phyloP scores from a whole-genome alignment of 1,140 invertebrate genomes.

The Musca vetustissima region DNA sequence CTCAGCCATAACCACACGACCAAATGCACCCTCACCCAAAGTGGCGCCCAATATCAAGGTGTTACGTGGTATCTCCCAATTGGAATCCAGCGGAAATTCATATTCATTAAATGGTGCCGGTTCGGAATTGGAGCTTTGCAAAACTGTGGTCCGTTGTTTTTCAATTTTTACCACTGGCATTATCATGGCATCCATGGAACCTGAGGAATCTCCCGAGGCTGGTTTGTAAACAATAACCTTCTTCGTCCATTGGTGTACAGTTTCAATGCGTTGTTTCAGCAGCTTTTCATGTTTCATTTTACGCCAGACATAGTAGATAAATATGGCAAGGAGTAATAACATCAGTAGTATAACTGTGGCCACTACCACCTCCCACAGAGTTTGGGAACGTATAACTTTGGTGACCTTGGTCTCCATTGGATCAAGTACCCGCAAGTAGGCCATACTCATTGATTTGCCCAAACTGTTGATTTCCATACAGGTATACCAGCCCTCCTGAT shows the following conservation, averaged over 20 bases:
- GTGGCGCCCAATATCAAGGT: conserved; percentile 75
- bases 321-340: conserved; percentile 35
- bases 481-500: conserved; percentile 90
- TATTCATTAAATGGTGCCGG: conserved; percentile 80
- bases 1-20: conserved; percentile 87
- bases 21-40: conserved; percentile 93
- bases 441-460: conserved; percentile 75
- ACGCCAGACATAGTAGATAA: conserved; percentile 60
- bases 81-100: conserved; percentile 86
- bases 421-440: conserved; percentile 82
- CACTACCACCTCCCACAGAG: conserved; percentile 29
- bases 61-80: conserved; percentile 87
- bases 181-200: conserved; percentile 62
- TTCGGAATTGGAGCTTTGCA: conserved; percentile 62
- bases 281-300: conserved; percentile 60
- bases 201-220: conserved; percentile 60
- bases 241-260: conserved; percentile 83
- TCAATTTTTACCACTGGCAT: conserved; percentile 86
- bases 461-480: conserved; percentile 86
- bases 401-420: conserved; percentile 36
- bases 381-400: conserved; percentile 30
- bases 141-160: conserved; percentile 73
- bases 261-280: conserved; percentile 77
- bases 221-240: conserved; percentile 86
- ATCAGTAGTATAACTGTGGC: conserved; percentile 31